Evolutionary conservation across 2,797 vertebrate species (phyloP).

Genomic region (Acridotheres tristis): DNA sequence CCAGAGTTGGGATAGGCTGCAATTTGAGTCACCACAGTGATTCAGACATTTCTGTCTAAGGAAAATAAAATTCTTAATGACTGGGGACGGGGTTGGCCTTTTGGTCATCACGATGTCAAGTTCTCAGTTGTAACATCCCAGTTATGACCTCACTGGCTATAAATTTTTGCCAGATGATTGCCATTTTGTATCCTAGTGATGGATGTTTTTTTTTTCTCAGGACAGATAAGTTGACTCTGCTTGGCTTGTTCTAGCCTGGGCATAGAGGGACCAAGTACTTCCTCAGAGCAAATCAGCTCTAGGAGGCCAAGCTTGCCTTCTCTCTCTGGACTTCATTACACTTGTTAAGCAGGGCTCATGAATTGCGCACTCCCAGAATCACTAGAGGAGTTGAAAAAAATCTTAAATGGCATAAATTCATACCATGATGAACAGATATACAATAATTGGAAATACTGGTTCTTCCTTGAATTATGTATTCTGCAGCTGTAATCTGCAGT

Average conservation of each 20-base stretch:
- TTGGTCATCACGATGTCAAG: background rate
- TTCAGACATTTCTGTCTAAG: slow-evolving; percentile 3
- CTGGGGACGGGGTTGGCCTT: background rate
- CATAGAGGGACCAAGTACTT: background rate
- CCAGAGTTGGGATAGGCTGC: background rate
- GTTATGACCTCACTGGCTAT: background rate
- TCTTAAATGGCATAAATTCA: background rate
- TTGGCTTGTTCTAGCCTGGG: background rate
- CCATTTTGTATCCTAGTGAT: background rate
- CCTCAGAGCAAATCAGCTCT: background rate
- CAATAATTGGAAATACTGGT: background rate
- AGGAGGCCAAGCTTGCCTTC: background rate
- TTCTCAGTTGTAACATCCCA: background rate
- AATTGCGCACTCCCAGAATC: background rate
- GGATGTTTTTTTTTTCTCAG: background rate
- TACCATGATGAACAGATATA: background rate
- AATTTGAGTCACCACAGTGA: slow-evolving; percentile 32
- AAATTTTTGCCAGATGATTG: background rate
- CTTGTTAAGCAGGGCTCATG: background rate
- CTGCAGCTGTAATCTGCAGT: background rate
- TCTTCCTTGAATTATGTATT: background rate
- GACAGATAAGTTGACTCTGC: background rate
- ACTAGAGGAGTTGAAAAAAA: background rate
- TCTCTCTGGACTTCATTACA: background rate
- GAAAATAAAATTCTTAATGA: background rate